Conservation (phyloP, 2,113 vertebrate genomes). For the Callospermophilus lateralis region DNA sequence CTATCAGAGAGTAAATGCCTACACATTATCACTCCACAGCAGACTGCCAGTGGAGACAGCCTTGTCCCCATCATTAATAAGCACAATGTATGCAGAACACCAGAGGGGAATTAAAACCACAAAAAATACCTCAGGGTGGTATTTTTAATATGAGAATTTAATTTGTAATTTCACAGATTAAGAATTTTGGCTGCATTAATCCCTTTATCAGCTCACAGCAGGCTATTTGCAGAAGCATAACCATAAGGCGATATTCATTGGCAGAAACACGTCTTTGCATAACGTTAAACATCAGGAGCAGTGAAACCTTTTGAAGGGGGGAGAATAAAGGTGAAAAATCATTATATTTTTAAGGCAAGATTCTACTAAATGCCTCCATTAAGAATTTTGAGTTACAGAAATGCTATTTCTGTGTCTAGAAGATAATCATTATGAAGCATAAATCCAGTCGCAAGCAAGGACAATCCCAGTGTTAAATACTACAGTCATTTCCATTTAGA, state of each 20-base stretch:
- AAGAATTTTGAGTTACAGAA: constrained; percentile 90
- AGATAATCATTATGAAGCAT: constrained; percentile 92
- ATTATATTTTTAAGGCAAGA: constrained; percentile 92
- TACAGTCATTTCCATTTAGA: constrained; percentile 85
- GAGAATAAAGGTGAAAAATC: constrained; percentile 93
- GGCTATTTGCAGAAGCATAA: constrained; percentile 95
- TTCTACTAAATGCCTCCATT: constrained; percentile 92
- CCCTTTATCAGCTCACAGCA: constrained; percentile 99
- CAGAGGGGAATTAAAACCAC: constrained; percentile 94
- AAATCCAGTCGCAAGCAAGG: constrained; percentile 87
- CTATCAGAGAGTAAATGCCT: constrained; percentile 90
- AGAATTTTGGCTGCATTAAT: constrained; percentile 97
- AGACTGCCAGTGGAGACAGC: constrained; percentile 90
- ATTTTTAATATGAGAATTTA: constrained; percentile 97
- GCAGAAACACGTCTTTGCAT: constrained; percentile 92
- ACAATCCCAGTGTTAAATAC: constrained; percentile 86
- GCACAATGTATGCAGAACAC: constrained; percentile 94
- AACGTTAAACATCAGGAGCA: constrained; percentile 92
- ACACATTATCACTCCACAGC: constrained; percentile 92
- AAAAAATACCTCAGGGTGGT: constrained; percentile 95
- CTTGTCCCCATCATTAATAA: constrained; percentile 92
- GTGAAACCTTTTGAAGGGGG: constrained; percentile 93
- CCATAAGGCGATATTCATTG: constrained; percentile 93
- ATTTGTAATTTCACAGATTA: constrained; percentile 98
- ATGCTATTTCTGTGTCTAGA: constrained; percentile 89